A percentile compares a stretch with the other conserved stretches of the same genome.
Evolutionary conservation across 92 coral and sea anemone species (phyloP).

Genomic region (Epizoanthus illoricatus): DNA sequence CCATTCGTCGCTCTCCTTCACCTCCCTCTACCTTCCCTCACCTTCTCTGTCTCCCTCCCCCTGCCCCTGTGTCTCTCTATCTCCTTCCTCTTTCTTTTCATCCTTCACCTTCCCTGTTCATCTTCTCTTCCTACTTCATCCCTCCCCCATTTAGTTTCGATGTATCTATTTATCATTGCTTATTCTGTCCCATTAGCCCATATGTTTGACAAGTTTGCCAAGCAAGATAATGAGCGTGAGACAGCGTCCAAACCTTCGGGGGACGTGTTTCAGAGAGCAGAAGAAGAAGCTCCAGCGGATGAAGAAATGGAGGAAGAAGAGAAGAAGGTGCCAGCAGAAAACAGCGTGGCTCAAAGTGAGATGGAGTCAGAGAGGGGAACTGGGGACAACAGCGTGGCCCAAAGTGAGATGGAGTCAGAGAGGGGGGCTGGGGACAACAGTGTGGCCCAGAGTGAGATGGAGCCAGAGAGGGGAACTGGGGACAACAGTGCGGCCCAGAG

Average conservation of each 20-base stretch:
- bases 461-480: too few relatives aligned
- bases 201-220: conserved; percentile 92
- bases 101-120: background rate
- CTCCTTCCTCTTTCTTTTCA: background rate
- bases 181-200: conserved; percentile 56
- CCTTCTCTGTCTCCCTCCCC: too few relatives aligned
- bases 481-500: too few relatives aligned
- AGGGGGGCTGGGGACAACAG: too few relatives aligned
- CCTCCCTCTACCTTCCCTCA: too few relatives aligned
- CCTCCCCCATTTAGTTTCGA: background rate
- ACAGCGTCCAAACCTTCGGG: conserved; percentile 15
- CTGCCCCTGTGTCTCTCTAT: too few relatives aligned
- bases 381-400: background rate
- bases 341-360: background rate
- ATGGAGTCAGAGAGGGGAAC: background rate
- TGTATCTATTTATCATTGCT: background rate
- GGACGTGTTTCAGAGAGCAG: conserved; percentile 60
- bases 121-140: background rate
- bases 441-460: too few relatives aligned
- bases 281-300: conserved; percentile 54
- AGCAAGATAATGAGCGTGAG: conserved; percentile 51
- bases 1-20: too few relatives aligned
- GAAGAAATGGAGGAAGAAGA: conserved; percentile 49
- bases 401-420: too few relatives aligned
- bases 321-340: conserved; percentile 21